Evolutionary conservation across 1,140 invertebrate species (phyloP).

Genomic region (Sitobion miscanthi): DNA sequence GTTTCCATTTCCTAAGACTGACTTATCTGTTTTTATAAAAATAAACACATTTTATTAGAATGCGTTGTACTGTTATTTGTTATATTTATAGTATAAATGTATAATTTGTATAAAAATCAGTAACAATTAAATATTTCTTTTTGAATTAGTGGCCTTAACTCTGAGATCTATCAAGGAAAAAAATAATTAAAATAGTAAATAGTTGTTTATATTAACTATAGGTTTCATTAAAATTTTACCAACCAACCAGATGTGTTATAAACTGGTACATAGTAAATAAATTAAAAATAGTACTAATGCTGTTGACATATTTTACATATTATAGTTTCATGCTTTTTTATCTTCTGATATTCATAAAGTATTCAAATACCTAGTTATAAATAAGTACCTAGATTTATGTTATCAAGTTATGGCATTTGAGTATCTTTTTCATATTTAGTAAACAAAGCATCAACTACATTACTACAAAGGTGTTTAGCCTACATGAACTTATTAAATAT

Average conservation of each 20-base stretch:
- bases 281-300: neutral
- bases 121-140: neutral
- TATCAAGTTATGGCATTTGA: neutral
- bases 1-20: conserved; percentile 39
- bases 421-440: neutral
- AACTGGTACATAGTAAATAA: neutral
- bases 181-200: neutral
- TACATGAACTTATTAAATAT: neutral
- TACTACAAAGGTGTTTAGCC: neutral
- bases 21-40: conserved; percentile 43
- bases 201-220: neutral
- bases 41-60: conserved; percentile 7
- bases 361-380: neutral
- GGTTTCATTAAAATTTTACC: neutral
- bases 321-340: neutral
- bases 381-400: neutral
- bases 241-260: neutral
- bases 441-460: neutral
- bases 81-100: neutral
- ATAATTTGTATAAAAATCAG: neutral
- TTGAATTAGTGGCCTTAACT: neutral
- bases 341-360: neutral
- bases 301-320: neutral
- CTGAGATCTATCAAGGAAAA: neutral
- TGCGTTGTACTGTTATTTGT: neutral